phyloP scores from a whole-genome alignment of 2,113 vertebrate species.

The Lontra canadensis region DNA sequence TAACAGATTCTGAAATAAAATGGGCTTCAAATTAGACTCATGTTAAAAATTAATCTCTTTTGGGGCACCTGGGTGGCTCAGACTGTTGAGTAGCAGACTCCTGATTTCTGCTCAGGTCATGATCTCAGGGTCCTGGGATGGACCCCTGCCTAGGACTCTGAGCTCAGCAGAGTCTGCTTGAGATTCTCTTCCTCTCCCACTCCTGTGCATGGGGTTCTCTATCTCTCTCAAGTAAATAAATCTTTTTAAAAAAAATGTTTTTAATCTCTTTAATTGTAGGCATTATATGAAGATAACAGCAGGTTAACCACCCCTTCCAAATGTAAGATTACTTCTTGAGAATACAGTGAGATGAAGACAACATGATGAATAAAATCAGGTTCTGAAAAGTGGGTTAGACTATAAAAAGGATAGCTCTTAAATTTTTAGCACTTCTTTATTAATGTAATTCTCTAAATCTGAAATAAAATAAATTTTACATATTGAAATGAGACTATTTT shows the following conservation, averaged over 20 bases:
- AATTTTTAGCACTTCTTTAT: background rate
- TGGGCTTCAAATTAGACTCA: background rate
- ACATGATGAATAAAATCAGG: background rate
- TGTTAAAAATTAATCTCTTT: slow-evolving; percentile 19
- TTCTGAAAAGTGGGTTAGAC: background rate
- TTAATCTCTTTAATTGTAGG: background rate
- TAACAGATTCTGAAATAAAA: slow-evolving; percentile 27
- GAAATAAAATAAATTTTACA: slow-evolving; percentile 17
- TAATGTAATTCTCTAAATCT: background rate
- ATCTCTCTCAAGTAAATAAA: background rate
- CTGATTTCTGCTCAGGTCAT: background rate
- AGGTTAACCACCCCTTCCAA: background rate
- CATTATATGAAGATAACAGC: background rate
- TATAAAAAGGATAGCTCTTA: background rate
- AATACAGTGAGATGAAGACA: background rate
- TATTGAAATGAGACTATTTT: slow-evolving; percentile 6
- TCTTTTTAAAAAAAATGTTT: background rate
- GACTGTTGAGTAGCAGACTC: background rate
- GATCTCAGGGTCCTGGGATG: background rate
- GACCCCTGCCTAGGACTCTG: background rate
- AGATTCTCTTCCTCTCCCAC: background rate
- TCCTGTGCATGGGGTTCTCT: background rate
- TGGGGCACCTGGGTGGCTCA: background rate
- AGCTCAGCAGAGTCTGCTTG: background rate
- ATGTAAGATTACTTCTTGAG: background rate